A percentile compares a stretch with the other conserved stretches of the same genome.
Conservation (phyloP, 2,888 invertebrate species). For the Chymomyza caudatula region DNA sequence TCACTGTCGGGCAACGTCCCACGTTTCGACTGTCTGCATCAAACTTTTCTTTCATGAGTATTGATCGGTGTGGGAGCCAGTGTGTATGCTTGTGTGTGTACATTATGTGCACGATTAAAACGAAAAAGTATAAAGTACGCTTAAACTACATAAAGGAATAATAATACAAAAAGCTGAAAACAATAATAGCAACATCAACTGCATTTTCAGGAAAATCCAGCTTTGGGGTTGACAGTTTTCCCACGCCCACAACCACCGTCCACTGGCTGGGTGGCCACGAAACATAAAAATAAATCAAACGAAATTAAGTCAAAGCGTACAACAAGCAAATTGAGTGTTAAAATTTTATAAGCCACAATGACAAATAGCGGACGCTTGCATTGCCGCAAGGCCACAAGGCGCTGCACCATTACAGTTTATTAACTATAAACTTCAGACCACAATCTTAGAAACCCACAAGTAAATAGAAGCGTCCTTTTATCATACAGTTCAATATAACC, state of each 20-base stretch:
- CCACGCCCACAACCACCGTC: too few species aligned
- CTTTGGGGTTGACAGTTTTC: neutral
- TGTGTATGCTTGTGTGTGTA: neutral
- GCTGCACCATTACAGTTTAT: conserved; percentile 36
- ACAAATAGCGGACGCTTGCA: neutral
- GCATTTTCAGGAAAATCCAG: neutral
- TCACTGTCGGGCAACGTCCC: too few species aligned
- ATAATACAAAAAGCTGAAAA: neutral
- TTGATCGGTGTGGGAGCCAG: neutral
- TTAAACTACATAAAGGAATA: neutral
- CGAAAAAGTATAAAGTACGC: neutral
- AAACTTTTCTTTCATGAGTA: too few species aligned
- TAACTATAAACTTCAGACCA: conserved; percentile 54
- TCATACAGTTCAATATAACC: too few species aligned
- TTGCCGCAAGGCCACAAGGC: neutral
- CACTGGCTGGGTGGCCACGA: neutral
- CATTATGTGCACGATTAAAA: neutral
- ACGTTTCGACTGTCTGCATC: too few species aligned
- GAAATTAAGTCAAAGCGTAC: neutral
- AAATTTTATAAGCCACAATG: conserved; percentile 49
- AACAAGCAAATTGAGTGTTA: conserved; percentile 44
- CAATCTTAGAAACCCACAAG: neutral
- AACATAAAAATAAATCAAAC: neutral
- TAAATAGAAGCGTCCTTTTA: neutral
- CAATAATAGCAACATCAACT: neutral